Evolutionary conservation across 2,888 invertebrate genomes (phyloP).

Genomic region (Leucania comma): DNA sequence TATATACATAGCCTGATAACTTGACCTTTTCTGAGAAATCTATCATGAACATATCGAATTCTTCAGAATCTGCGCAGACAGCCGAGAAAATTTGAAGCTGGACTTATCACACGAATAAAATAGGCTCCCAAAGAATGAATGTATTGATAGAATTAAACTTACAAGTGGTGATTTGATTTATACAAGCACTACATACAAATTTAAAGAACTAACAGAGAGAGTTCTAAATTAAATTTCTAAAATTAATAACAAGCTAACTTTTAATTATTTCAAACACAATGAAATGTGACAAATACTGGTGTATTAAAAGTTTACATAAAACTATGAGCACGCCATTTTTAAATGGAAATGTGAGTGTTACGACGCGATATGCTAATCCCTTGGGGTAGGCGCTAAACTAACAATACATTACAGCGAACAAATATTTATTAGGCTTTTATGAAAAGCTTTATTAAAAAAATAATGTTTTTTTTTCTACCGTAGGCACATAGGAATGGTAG

Average conservation of each 20-base stretch:
- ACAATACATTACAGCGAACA: conserved; percentile 65
- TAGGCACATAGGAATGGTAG: no score
- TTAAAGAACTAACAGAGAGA: background rate
- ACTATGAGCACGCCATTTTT: conserved; percentile 64
- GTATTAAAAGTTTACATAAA: conserved; percentile 52
- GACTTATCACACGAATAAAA: background rate
- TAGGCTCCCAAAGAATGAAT: background rate
- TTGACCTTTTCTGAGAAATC: background rate
- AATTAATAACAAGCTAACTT: conserved; percentile 47
- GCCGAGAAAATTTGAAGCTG: background rate
- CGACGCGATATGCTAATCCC: conserved; percentile 70
- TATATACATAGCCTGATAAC: background rate
- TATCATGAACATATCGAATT: background rate
- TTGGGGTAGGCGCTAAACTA: conserved; percentile 62
- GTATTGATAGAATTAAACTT: background rate
- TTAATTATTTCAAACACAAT: conserved; percentile 36
- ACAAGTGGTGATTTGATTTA: background rate
- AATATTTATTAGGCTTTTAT: conserved; percentile 41
- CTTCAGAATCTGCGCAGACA: background rate
- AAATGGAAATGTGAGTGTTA: conserved; percentile 67
- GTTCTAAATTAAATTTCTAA: conserved; percentile 14
- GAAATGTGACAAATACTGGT: conserved; percentile 53
- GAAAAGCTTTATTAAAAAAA: conserved; percentile 15
- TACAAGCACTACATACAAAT: background rate
- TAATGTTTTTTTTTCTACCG: conserved; percentile 1